phyloP scores from a whole-genome alignment of 2,888 invertebrate species.

The Volucella inflata region DNA sequence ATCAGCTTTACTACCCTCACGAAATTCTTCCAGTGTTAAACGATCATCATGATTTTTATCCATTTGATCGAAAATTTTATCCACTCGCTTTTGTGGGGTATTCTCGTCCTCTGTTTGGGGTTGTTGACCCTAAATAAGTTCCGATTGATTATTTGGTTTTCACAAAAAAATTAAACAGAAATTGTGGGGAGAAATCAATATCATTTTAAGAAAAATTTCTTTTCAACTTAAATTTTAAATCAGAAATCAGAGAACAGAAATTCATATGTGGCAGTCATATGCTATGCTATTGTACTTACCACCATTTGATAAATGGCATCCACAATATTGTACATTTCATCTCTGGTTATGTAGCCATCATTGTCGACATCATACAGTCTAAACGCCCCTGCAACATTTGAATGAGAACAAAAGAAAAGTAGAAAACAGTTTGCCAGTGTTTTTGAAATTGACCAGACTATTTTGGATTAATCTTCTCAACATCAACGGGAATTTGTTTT shows the following conservation, averaged over 20 bases:
- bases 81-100: conserved; percentile 97
- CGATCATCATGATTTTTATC: conserved; percentile 99
- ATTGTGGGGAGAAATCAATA: conserved; percentile 7
- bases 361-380: conserved; percentile 97
- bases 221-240: not conserved
- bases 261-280: conserved; percentile 17
- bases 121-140: conserved; percentile 89
- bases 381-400: conserved; percentile 92
- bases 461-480: conserved; percentile 52
- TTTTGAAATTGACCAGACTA: conserved; percentile 45
- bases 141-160: conserved; percentile 26
- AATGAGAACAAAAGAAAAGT: conserved; percentile 33
- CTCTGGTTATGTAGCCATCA: conserved; percentile 97
- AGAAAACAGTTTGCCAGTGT: conserved; percentile 3
- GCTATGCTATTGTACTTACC: conserved; percentile 87
- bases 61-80: conserved; percentile 99
- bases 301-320: conserved; percentile 99
- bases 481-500: conserved; percentile 7
- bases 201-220: not conserved
- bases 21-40: conserved; percentile 97
- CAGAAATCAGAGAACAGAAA: conserved; percentile 1
- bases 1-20: conserved; percentile 99
- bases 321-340: conserved; percentile 98
- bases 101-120: conserved; percentile 95
- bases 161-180: not conserved